A percentile compares a stretch with the other conserved stretches of the same genome.
Evolutionary conservation across 2,113 vertebrate species (phyloP).

Genomic region (Scartelaos histophorus): DNA sequence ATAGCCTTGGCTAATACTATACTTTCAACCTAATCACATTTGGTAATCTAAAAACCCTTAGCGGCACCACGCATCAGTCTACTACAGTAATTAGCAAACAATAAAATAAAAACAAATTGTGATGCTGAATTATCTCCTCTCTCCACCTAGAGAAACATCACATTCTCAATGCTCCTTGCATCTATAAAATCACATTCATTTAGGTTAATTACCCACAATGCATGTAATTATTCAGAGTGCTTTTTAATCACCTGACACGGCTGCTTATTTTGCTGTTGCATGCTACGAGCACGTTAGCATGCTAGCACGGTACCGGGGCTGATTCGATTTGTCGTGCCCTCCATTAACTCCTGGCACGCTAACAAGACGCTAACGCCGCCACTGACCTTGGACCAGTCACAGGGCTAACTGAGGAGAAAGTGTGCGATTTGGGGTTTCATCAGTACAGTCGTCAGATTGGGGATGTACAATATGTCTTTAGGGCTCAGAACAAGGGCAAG

Average conservation of each 20-base stretch:
- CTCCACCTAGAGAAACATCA: background rate
- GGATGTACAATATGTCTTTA: background rate
- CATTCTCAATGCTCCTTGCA: background rate
- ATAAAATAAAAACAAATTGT: background rate
- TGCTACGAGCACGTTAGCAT: background rate
- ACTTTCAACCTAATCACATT: no score
- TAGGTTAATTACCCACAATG: background rate
- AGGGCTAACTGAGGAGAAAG: background rate
- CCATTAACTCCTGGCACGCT: conserved; percentile 1
- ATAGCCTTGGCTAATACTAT: no score
- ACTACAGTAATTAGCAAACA: background rate
- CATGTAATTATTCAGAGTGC: background rate
- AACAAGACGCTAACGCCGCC: background rate
- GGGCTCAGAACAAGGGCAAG: background rate
- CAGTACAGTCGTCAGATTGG: background rate
- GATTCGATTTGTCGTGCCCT: conserved; percentile 12
- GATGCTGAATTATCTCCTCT: background rate
- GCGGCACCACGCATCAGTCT: background rate
- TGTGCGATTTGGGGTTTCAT: background rate
- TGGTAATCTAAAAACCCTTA: background rate
- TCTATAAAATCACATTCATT: background rate
- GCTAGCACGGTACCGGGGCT: background rate
- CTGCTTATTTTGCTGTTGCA: background rate
- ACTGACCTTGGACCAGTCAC: background rate
- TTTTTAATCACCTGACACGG: conserved; percentile 9